Evolutionary conservation across 2,888 invertebrate genomes (phyloP), one percentile per base, ranked within the genome.

Genomic region (Diplazon laetatorius): DNA sequence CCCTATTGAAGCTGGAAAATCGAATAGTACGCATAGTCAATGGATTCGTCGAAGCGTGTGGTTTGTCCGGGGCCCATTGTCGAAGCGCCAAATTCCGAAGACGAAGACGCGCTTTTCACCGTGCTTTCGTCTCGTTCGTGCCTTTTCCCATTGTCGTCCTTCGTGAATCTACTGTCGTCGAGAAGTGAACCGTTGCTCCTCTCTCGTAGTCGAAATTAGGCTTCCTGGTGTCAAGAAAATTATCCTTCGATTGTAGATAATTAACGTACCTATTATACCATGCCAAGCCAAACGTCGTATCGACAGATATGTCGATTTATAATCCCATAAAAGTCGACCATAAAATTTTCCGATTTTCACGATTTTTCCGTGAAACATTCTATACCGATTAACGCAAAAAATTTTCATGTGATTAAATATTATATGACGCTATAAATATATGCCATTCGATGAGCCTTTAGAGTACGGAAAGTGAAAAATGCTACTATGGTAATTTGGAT

Each of bases 11-110:
- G 69, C 60, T 48, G 78, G 76, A 76, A 55, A 83, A 82, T 83
- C 78, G 80, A 79, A 77, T 77, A 74, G 77, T 78, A 80, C 80
- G 75, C 68, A 73, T 60, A 81, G 82, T 81, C 84, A 83, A 83
- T 84, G 78, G 79, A 79, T 79, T 76, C 72, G 71, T 71, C 79
- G 68, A 75, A 79, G 79, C 74, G 76, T 79, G 68, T 79, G 68
- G 68, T 72, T 68, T 76, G 79, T 76, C 79, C 72, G 18, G n/a
- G n/a, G n/a, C 35, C 76, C 59, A 76, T 79, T 79, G 79, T 79
- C 59, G 52, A 72, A 72, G 68, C 71, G 62, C n/a, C n/a, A 79
- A 72, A 68, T 72, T 76, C 68, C 60, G 60, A 62, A 52, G 63
- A 79, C 72, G 72, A 72, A 72, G 76, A 79, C 60, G 68, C 72